These are phyloP conservation scores for Chrysomela aeneicollis DNA, from an alignment of 2,888 invertebrate genomes.

Conservation along the genomic window DNA sequence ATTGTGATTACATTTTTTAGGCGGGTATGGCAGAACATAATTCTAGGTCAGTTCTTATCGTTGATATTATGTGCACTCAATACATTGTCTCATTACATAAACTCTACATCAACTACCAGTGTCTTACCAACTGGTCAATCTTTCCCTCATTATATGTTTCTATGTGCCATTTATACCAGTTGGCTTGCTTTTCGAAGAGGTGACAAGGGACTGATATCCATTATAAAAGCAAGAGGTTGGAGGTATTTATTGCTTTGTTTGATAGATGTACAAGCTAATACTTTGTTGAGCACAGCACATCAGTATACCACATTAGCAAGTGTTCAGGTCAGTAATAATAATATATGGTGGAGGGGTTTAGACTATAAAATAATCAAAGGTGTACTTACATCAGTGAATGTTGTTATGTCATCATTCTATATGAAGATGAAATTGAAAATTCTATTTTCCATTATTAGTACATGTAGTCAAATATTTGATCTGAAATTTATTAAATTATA, in stretches of 20 bases:
- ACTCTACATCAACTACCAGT: constrained; percentile 70
- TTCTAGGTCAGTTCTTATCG: constrained; percentile 79
- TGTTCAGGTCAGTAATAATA: constrained; percentile 67
- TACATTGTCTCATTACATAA: constrained; percentile 74
- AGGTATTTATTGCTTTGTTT: constrained; percentile 78
- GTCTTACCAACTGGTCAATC: constrained; percentile 83
- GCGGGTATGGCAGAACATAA: constrained; percentile 76
- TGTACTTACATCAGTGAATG: too few species aligned
- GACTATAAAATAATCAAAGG: too few species aligned
- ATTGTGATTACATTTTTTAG: constrained; percentile 57
- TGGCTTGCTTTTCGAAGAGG: constrained; percentile 76
- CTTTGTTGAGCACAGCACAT: constrained; percentile 82
- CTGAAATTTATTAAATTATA: too few species aligned
- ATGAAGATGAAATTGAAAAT: too few species aligned
- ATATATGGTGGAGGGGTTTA: too few species aligned
- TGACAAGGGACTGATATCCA: constrained; percentile 68
- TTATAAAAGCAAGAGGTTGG: constrained; percentile 77
- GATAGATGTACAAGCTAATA: constrained; percentile 88
- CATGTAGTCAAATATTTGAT: too few species aligned
- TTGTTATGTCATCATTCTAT: too few species aligned
- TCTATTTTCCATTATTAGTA: neutral
- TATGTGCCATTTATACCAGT: constrained; percentile 80
- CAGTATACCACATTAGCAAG: constrained; percentile 76
- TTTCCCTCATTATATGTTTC: constrained; percentile 78
- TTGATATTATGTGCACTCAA: constrained; percentile 80